Evolutionary conservation across 2,888 invertebrate species (phyloP).

Genomic region (Uloborus plumipes): DNA sequence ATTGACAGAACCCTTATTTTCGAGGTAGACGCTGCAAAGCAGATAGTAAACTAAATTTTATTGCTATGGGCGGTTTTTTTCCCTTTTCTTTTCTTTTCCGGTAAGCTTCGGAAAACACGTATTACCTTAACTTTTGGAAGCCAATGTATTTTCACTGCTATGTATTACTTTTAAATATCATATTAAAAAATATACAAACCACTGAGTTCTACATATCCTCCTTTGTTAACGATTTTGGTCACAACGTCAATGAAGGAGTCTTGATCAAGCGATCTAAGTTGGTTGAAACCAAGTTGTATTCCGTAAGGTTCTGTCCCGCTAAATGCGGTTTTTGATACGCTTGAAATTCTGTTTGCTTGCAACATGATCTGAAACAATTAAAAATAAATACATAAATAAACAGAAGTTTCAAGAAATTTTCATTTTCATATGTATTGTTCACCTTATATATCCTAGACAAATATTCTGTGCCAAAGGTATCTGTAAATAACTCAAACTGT

Average conservation of each 20-base stretch:
- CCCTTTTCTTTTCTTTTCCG: too few relatives aligned
- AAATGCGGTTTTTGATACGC: constrained; percentile 33
- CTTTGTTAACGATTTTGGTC: constrained; percentile 30
- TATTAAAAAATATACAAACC: constrained; percentile 19
- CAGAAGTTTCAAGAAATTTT: background rate
- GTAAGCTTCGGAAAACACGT: too few relatives aligned
- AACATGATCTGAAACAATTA: constrained; percentile 49
- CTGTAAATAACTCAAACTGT: background rate
- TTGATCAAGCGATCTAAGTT: constrained; percentile 28
- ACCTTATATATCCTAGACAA: background rate
- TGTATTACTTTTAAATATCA: background rate
- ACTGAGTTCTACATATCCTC: constrained; percentile 36
- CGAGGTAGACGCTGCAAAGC: too few relatives aligned
- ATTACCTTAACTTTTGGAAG: too few relatives aligned
- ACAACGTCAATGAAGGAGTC: constrained; percentile 35
- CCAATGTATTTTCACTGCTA: too few relatives aligned
- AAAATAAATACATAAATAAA: background rate
- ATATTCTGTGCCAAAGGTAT: too few relatives aligned
- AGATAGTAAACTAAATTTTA: too few relatives aligned
- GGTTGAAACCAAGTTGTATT: constrained; percentile 34
- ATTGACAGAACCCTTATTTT: too few relatives aligned
- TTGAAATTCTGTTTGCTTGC: constrained; percentile 35
- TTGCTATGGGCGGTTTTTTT: too few relatives aligned
- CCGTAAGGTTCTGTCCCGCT: constrained; percentile 24
- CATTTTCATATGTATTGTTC: background rate